Conservation (phyloP, 37 sponge, comb jelly and placozoan genomes). For the Diacarnus erythraeanus region DNA sequence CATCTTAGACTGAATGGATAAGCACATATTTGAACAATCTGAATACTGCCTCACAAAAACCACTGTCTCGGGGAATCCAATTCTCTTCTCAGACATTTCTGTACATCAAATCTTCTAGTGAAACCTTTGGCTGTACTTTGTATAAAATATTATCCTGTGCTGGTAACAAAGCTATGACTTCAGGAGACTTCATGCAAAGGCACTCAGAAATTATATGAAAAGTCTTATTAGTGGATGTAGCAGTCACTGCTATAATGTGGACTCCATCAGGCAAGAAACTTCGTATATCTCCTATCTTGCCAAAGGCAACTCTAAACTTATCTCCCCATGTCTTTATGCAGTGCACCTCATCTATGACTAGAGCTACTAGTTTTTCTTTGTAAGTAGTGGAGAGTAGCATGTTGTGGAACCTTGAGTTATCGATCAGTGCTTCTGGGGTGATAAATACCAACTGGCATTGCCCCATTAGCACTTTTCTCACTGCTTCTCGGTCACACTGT, state of each 20-base stretch:
- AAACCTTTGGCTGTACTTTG: neutral
- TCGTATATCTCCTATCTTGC: neutral
- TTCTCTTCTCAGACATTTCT: neutral
- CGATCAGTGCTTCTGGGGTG: conserved; percentile 37
- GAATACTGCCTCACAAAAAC: conserved; percentile 17
- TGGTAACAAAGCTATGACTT: conserved; percentile 26
- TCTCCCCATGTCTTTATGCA: conserved; percentile 60
- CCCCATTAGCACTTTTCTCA: conserved; percentile 9
- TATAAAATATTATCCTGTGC: conserved; percentile 2
- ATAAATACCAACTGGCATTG: conserved; percentile 50
- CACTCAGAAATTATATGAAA: neutral
- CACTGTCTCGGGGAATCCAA: conserved; percentile 28
- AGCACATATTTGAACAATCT: conserved; percentile 24
- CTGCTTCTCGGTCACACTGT: conserved; percentile 20
- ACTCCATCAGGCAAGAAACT: conserved; percentile 1
- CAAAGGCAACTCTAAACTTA: conserved; percentile 13
- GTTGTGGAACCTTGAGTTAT: conserved; percentile 19
- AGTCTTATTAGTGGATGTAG: conserved; percentile 26
- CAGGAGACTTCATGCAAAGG: conserved; percentile 13
- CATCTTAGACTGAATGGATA: too few species aligned
- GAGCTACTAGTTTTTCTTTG: conserved; percentile 35
- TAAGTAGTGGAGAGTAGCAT: conserved; percentile 45
- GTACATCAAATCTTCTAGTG: neutral
- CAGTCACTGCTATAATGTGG: conserved; percentile 21
- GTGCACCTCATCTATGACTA: conserved; percentile 66